Conservation (phyloP, 2,797 vertebrate species). For the Tamandua tetradactyla region DNA sequence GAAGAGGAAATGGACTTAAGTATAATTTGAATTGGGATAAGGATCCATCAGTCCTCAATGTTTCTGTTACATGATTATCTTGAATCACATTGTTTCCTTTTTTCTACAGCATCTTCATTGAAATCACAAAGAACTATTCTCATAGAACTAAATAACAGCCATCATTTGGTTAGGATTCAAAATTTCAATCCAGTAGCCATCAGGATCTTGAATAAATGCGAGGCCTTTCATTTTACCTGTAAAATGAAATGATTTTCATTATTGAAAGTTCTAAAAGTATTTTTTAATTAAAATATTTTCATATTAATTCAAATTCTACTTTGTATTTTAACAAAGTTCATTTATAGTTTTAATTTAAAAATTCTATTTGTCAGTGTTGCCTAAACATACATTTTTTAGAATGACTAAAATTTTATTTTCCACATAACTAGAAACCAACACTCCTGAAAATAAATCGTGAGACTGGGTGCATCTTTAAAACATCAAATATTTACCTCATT, state of each 20-base stretch:
- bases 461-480: background rate
- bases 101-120: background rate
- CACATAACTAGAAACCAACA: background rate
- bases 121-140: slow-evolving; percentile 24
- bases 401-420: background rate
- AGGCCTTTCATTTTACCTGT: slow-evolving; percentile 99
- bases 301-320: slow-evolving; percentile 33
- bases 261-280: slow-evolving; percentile 1
- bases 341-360: slow-evolving; percentile 22
- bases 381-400: slow-evolving; percentile 1
- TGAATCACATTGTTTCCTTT: background rate
- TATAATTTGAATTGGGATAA: no score
- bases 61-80: slow-evolving; percentile 1
- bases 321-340: slow-evolving; percentile 47
- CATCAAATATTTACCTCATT: slow-evolving; percentile 87
- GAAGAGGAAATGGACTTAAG: no score
- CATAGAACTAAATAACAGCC: slow-evolving; percentile 86
- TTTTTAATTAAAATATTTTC: background rate
- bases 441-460: slow-evolving; percentile 11
- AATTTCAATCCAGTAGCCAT: slow-evolving; percentile 99
- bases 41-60: background rate
- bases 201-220: slow-evolving; percentile 98
- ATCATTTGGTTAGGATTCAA: slow-evolving; percentile 95
- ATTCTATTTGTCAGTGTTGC: background rate
- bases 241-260: slow-evolving; percentile 59